Conservation (phyloP, 2,888 invertebrate species). For the Aphelenchoides bicaudatus region DNA sequence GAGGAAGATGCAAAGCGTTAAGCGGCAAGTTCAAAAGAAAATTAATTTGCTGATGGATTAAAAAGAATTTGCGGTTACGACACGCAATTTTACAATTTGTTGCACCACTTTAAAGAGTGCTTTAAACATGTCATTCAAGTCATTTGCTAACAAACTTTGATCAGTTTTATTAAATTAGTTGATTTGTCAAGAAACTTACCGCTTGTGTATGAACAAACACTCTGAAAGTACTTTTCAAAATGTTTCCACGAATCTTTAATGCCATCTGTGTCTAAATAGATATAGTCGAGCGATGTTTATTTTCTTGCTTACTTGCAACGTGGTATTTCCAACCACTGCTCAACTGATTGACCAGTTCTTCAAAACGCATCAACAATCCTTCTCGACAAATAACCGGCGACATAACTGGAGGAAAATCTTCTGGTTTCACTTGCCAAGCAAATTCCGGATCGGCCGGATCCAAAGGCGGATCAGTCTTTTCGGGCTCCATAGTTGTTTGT, state of each 20-base stretch:
- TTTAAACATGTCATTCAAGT: neutral
- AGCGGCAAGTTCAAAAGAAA: too few relatives aligned
- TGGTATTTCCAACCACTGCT: constrained; percentile 58
- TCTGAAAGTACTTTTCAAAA: constrained; percentile 49
- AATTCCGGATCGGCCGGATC: constrained; percentile 22
- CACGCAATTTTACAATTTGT: too few relatives aligned
- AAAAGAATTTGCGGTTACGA: too few relatives aligned
- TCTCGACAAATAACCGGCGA: constrained; percentile 46
- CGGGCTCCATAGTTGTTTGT: constrained; percentile 3
- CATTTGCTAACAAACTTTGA: neutral
- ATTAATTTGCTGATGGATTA: too few relatives aligned
- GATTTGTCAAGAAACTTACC: constrained; percentile 24
- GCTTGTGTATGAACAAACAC: constrained; percentile 48
- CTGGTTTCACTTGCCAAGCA: constrained; percentile 12
- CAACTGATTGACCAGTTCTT: constrained; percentile 49
- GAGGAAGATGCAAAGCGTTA: too few relatives aligned
- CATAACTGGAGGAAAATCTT: constrained; percentile 26
- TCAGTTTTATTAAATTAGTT: too few relatives aligned
- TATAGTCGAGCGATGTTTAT: neutral
- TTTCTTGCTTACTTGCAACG: constrained; percentile 53
- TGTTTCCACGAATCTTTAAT: constrained; percentile 52
- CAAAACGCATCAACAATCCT: constrained; percentile 43
- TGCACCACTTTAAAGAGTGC: too few relatives aligned
- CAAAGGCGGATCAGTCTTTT: neutral
- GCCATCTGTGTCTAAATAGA: constrained; percentile 9